Conservation (phyloP, 2,113 vertebrate genomes). For the Gymnocephalus cernua region DNA sequence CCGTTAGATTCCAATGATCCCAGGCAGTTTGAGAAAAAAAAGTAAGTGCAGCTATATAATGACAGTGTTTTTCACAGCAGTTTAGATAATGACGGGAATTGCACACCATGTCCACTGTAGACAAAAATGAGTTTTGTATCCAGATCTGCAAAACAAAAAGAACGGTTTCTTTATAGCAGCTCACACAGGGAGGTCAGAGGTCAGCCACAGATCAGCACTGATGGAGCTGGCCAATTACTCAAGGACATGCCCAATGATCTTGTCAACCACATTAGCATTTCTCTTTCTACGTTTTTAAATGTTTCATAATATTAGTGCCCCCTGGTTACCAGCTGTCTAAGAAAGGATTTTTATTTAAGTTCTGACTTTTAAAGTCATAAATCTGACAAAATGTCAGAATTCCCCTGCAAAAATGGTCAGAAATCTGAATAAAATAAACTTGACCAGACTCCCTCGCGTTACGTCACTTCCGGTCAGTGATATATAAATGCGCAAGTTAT, state of each 20-base stretch:
- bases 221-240: conserved; percentile 1
- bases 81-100: not conserved
- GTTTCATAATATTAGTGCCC: not conserved
- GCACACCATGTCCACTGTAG: not conserved
- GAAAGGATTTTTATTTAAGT: too few relatives aligned
- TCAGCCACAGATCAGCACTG: not conserved
- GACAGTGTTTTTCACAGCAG: not conserved
- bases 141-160: not conserved
- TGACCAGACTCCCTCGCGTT: too few relatives aligned
- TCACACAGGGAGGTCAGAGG: conserved; percentile 7
- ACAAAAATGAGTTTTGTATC: not conserved
- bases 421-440: too few relatives aligned
- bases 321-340: too few relatives aligned
- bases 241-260: not conserved
- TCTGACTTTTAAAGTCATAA: too few relatives aligned
- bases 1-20: not conserved
- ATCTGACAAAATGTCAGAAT: too few relatives aligned
- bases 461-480: too few relatives aligned
- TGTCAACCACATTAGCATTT: not conserved
- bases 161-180: not conserved
- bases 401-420: too few relatives aligned
- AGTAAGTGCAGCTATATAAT: too few relatives aligned
- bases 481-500: too few relatives aligned
- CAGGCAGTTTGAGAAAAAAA: not conserved
- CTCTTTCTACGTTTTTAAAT: not conserved